Percentiles rank a stretch among this genome's conserved stretches.
These are phyloP conservation scores for Chesias legatella DNA, from an alignment of 2,888 invertebrate species.

Conservation along the genomic window DNA sequence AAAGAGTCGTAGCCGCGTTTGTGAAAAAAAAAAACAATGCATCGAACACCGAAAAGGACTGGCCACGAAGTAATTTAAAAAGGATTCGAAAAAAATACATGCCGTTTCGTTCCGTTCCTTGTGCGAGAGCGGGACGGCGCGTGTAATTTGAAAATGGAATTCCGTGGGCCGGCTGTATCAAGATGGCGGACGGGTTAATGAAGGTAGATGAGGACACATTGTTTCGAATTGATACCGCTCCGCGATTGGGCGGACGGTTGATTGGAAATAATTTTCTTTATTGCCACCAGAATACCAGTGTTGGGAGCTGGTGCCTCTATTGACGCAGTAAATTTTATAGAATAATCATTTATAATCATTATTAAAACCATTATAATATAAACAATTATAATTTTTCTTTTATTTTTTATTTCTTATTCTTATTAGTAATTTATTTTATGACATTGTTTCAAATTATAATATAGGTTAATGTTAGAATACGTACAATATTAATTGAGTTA, in stretches of 20 bases:
- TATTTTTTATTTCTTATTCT: no score
- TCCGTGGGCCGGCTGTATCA: constrained; percentile 29
- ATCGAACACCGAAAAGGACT: constrained; percentile 31
- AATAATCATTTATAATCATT: no score
- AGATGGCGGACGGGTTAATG: constrained; percentile 37
- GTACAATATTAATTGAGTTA: no score
- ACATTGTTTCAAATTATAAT: no score
- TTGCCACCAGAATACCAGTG: constrained; percentile 10
- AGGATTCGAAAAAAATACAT: constrained; percentile 30
- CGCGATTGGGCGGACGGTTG: constrained; percentile 24
- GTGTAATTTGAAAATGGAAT: constrained; percentile 34
- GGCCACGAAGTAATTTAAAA: constrained; percentile 34
- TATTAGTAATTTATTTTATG: no score
- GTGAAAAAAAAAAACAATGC: constrained; percentile 28
- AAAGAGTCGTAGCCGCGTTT: constrained; percentile 22
- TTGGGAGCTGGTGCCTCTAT: no score
- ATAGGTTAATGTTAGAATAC: no score
- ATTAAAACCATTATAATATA: no score
- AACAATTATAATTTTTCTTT: no score
- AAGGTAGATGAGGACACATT: constrained; percentile 36
- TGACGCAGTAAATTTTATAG: no score
- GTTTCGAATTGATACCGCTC: constrained; percentile 34
- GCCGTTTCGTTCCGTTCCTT: constrained; percentile 22
- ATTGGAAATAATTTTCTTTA: constrained; percentile 30
- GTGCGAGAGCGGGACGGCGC: constrained; percentile 20